phyloP scores from a whole-genome alignment of 1,140 invertebrate species.

The Sitobion miscanthi region DNA sequence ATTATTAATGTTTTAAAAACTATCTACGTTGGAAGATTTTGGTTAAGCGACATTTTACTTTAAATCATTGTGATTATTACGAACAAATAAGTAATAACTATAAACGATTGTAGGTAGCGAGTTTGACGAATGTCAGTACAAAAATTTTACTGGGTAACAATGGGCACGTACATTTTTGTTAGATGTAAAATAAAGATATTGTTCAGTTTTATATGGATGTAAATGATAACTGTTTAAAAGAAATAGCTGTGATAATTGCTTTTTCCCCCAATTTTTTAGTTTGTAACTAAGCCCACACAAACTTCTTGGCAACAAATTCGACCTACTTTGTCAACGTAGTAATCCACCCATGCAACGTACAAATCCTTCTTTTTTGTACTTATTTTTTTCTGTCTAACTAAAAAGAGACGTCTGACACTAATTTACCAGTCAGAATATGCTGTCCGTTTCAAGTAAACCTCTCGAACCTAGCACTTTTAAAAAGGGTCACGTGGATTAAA shows the following conservation, averaged over 20 bases:
- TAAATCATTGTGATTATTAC: not conserved
- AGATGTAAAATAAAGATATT: not conserved
- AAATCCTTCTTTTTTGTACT: conserved; percentile 9
- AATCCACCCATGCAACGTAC: not conserved
- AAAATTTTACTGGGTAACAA: not conserved
- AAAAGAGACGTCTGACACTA: not conserved
- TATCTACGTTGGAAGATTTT: not conserved
- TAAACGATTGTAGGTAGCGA: not conserved
- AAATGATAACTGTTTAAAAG: not conserved
- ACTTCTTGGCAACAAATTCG: conserved; percentile 21
- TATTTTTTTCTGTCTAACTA: not conserved
- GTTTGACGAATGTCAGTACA: not conserved
- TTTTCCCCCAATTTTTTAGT: too few relatives aligned
- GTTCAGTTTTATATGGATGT: not conserved
- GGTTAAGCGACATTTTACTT: not conserved
- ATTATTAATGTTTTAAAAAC: not conserved
- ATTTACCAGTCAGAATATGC: not conserved
- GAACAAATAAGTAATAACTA: not conserved
- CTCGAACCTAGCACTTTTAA: not conserved
- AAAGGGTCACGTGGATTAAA: not conserved
- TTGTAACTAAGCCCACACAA: not conserved
- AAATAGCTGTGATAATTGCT: not conserved
- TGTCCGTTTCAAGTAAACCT: not conserved
- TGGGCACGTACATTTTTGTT: not conserved
- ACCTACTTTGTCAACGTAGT: conserved; percentile 7